Base-by-base conservation (phyloP, 2,113 vertebrate species). In the Verasper variegatus region DNA sequence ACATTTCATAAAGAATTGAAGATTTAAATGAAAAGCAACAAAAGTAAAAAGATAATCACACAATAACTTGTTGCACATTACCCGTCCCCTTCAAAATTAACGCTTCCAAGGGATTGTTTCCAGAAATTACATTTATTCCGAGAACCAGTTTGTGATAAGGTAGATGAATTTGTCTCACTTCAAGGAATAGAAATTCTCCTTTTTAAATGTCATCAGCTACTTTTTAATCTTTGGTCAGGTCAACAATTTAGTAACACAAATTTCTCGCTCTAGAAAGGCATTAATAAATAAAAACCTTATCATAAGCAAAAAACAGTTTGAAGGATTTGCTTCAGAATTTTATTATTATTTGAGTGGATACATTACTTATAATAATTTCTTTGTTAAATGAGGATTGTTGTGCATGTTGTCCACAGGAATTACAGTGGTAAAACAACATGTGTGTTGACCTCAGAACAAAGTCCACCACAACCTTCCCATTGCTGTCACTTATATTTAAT, bases 21-120 rank as follows among this genome's bases (percentile, higher is more conserved):
- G 31, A 31, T 31, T 31, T 31, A 31, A 31, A 31, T 31, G 31
- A 93, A 40, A 69, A 56, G 51, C 58, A 71, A 51, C 20, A 66
- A 72, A 72, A 68, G 45, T 61, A 8, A 54, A 54, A 15, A 51
- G 47, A 57, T 78, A 87, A 88, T 89, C 84, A 94, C 87, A 93
- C 91, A 93, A 87, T 90, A 92, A 93, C 81, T 91, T 92, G 88
- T 89, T 91, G 91, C 80, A 92, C 85, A 93, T 90, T 85, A 84
- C 87, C 84, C 86, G 71, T 85, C 86, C 89, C 88, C 86, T 85
- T 90, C 84, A 93, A 91, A 90, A 94, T 93, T 89, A 95, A 95
- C 92, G 92, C 93, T 92, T 95, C 93, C 92, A 90, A 70, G 54
- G 31, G 17, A 57, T 26, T 35, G 47, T 35, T 35, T 64, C 62